A percentile compares a stretch with the other conserved stretches of the same genome.
These are phyloP conservation scores for Nesidiocoris tenuis DNA, from an alignment of 2,888 invertebrate species.

Conservation along the genomic window DNA sequence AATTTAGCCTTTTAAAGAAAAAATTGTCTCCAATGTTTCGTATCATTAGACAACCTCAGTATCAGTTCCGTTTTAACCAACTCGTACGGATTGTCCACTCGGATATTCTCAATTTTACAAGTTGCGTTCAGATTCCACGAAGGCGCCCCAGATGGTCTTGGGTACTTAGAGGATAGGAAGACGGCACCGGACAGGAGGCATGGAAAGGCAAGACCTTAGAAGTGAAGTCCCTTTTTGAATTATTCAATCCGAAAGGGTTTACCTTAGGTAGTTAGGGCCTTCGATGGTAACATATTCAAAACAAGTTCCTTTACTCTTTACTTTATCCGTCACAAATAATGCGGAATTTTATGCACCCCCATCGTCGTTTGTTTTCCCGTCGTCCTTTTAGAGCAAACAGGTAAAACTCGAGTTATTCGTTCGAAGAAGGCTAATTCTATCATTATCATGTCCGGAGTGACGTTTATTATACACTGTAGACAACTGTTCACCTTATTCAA, in stretches of 20 bases:
- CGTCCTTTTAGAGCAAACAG: background rate
- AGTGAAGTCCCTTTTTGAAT: slow-evolving; percentile 29
- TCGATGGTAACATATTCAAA: slow-evolving; percentile 43
- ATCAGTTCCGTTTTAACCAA: no score
- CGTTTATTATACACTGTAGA: no score
- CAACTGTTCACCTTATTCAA: no score
- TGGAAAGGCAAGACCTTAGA: background rate
- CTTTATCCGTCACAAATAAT: slow-evolving; percentile 41
- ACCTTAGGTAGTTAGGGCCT: slow-evolving; percentile 36
- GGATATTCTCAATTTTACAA: no score
- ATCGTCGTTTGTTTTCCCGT: background rate
- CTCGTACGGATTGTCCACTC: no score
- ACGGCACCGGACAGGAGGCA: background rate
- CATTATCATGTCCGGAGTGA: no score
- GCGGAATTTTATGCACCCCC: slow-evolving; percentile 34
- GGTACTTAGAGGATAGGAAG: slow-evolving; percentile 6
- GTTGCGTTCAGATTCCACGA: background rate
- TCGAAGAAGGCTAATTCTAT: slow-evolving; percentile 13
- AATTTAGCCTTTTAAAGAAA: no score
- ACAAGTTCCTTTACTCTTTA: slow-evolving; percentile 26
- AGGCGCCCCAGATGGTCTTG: slow-evolving; percentile 34
- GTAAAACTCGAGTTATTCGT: background rate
- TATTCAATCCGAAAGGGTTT: slow-evolving; percentile 39
- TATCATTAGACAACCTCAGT: no score
- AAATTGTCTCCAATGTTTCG: no score